phyloP scores from a whole-genome alignment of 92 coral and sea anemone species.

The Porites lobata region DNA sequence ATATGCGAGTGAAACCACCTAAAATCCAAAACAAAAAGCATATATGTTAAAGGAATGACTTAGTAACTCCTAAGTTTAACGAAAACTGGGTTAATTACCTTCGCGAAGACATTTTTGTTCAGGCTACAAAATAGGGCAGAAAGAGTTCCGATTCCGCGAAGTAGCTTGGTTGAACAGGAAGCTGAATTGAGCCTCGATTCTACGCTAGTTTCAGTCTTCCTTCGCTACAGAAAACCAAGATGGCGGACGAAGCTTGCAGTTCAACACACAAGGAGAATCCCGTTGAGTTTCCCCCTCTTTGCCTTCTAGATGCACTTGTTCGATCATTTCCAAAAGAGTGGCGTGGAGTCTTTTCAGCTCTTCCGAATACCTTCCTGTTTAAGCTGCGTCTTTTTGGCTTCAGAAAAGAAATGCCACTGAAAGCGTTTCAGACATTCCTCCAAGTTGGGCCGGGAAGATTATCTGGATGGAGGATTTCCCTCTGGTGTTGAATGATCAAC shows the following conservation, averaged over 20 bases:
- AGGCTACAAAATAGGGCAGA: conserved; percentile 1
- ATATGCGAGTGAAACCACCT: conserved; percentile 97
- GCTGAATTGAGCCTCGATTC: conserved; percentile 60
- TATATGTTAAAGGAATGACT: background rate
- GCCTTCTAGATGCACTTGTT: conserved; percentile 61
- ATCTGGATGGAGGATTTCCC: conserved; percentile 61
- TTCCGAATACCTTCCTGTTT: conserved; percentile 67
- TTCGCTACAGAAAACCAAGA: conserved; percentile 14
- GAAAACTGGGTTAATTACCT: conserved; percentile 59
- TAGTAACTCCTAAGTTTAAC: background rate
- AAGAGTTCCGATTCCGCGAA: background rate
- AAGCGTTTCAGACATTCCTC: conserved; percentile 53
- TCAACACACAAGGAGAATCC: background rate
- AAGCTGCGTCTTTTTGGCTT: conserved; percentile 73
- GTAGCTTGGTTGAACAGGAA: conserved; percentile 37
- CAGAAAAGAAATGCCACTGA: conserved; percentile 4
- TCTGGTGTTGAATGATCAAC: conserved; percentile 47
- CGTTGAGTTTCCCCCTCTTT: conserved; percentile 36
- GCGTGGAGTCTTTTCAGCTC: conserved; percentile 85
- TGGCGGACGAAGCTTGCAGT: conserved; percentile 26
- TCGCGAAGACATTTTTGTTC: conserved; percentile 81
- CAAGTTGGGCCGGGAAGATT: conserved; percentile 29
- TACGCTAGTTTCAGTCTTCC: conserved; percentile 54
- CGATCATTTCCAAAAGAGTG: conserved; percentile 89
- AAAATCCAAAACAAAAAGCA: conserved; percentile 12